Evolutionary conservation across 2,888 invertebrate genomes (phyloP).

Genomic region (Cabera pusaria): DNA sequence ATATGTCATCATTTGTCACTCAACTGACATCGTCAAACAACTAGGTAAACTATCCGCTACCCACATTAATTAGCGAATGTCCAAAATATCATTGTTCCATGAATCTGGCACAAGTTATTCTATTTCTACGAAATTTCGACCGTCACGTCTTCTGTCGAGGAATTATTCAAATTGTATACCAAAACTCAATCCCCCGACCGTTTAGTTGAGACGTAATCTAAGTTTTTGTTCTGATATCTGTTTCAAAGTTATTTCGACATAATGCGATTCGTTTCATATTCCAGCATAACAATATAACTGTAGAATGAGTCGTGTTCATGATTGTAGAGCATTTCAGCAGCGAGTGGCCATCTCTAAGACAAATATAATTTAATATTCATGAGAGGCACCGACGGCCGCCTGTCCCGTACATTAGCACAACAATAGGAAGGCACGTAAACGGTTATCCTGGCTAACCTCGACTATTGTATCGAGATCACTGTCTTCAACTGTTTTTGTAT

Average conservation of each 20-base stretch:
- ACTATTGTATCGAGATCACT: constrained; percentile 58
- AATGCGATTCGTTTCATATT: constrained; percentile 35
- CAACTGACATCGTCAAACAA: constrained; percentile 9
- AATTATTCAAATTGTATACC: constrained; percentile 20
- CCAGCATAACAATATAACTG: constrained; percentile 34
- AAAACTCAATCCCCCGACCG: constrained; percentile 13
- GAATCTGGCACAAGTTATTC: constrained; percentile 10
- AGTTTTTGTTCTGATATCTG: constrained; percentile 18
- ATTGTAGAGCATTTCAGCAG: constrained; percentile 55
- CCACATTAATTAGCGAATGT: constrained; percentile 13
- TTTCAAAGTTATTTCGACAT: constrained; percentile 13
- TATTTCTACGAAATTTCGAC: constrained; percentile 11
- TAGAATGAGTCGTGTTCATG: constrained; percentile 43
- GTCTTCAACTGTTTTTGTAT: constrained; percentile 53
- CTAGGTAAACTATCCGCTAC: constrained; percentile 17
- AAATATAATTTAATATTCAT: constrained; percentile 77
- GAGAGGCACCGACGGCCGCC: constrained; percentile 57
- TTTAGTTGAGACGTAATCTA: constrained; percentile 15
- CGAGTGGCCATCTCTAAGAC: constrained; percentile 57
- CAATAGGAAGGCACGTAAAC: constrained; percentile 59
- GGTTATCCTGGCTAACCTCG: constrained; percentile 58
- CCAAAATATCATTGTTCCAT: constrained; percentile 11
- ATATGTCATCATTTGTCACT: constrained; percentile 15
- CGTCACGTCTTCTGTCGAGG: constrained; percentile 15
- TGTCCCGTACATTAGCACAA: constrained; percentile 68